Percentiles rank a stretch among this genome's conserved stretches.
Evolutionary conservation across 2,888 invertebrate genomes (phyloP).

Genomic region (Brachylomia viminalis): DNA sequence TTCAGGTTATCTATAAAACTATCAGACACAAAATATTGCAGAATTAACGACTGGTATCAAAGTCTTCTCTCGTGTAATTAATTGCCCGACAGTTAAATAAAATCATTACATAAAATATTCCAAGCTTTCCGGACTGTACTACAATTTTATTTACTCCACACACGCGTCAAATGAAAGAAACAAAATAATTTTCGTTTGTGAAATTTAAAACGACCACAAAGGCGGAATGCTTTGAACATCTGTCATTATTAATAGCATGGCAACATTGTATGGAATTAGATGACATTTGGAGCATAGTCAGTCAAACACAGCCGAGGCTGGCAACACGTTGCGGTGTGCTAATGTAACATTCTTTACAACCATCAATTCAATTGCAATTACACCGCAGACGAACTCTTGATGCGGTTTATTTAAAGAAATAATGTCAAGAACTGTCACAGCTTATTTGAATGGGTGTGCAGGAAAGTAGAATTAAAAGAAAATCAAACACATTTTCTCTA

Average conservation of each 20-base stretch:
- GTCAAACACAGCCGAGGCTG: conserved; percentile 55
- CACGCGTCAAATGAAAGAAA: conserved; percentile 57
- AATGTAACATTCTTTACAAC: conserved; percentile 47
- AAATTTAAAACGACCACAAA: conserved; percentile 65
- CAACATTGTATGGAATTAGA: conserved; percentile 72
- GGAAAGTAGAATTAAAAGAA: conserved; percentile 24
- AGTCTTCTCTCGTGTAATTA: conserved; percentile 47
- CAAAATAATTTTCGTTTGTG: conserved; percentile 56
- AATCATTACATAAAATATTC: conserved; percentile 34
- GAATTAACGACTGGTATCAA: conserved; percentile 49
- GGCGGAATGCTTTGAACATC: conserved; percentile 67
- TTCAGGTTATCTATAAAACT: conserved; percentile 43
- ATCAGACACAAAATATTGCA: conserved; percentile 49
- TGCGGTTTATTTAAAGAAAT: conserved; percentile 40
- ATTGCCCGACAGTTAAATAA: conserved; percentile 32
- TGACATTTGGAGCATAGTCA: conserved; percentile 69
- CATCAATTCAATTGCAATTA: conserved; percentile 54
- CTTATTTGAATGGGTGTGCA: conserved; percentile 26
- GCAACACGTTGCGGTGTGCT: conserved; percentile 51
- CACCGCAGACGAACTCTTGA: conserved; percentile 22
- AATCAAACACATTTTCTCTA: neutral
- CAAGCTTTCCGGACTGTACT: conserved; percentile 27
- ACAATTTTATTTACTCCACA: conserved; percentile 28
- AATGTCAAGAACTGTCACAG: conserved; percentile 20
- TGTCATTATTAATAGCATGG: conserved; percentile 73